Percentiles rank a stretch among this genome's conserved stretches.
Conservation (phyloP, 2,888 invertebrate genomes). For the Electrophaes corylata region DNA sequence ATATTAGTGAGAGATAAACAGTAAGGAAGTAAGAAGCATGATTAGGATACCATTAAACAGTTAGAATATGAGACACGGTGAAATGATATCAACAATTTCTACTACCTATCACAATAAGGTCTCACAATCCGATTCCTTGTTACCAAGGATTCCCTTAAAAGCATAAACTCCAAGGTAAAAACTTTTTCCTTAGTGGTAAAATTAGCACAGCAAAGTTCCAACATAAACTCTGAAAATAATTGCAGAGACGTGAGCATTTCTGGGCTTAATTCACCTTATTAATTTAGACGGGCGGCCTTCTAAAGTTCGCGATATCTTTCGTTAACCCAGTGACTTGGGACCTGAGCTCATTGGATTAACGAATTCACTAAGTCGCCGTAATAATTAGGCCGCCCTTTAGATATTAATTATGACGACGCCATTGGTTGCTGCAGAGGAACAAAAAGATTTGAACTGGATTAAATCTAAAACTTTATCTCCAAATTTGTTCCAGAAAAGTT, state of each 20-base stretch:
- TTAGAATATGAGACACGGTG: not conserved
- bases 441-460: not conserved
- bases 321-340: conserved; percentile 34
- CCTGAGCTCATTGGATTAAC: conserved; percentile 50
- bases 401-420: conserved; percentile 38
- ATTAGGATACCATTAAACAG: too few relatives aligned
- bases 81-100: not conserved
- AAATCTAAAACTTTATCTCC: too few relatives aligned
- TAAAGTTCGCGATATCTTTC: conserved; percentile 40
- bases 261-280: conserved; percentile 50
- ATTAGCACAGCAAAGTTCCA: conserved; percentile 5
- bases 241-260: conserved; percentile 16
- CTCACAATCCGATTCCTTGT: not conserved
- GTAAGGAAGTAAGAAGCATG: too few relatives aligned
- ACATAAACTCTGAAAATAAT: conserved; percentile 19
- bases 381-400: conserved; percentile 42
- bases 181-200: conserved; percentile 1
- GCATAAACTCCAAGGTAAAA: not conserved
- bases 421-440: conserved; percentile 4
- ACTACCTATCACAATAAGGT: not conserved
- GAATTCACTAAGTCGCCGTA: conserved; percentile 37
- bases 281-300: conserved; percentile 54
- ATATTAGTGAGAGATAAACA: too few relatives aligned
- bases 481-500: not conserved
- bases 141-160: not conserved